Evolutionary conservation across 2,888 invertebrate genomes (phyloP).

Genomic region (Orthonychiurus folsomi): DNA sequence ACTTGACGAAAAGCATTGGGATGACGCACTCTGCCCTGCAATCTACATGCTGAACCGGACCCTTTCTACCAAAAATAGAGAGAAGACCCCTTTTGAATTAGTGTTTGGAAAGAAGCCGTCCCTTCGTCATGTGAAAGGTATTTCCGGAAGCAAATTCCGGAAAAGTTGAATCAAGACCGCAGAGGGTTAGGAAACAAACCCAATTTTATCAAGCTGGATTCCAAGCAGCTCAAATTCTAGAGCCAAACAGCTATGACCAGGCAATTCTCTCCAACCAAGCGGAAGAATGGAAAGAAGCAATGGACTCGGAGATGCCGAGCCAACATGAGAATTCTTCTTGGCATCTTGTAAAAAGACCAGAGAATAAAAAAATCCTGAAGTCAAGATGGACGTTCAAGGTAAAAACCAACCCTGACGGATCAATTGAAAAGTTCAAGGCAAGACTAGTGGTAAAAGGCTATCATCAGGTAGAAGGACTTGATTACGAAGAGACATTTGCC

Average conservation of each 20-base stretch:
- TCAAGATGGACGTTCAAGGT: conserved; percentile 7
- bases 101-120: conserved; percentile 36
- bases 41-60: conserved; percentile 42
- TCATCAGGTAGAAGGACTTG: conserved; percentile 5
- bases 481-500: conserved; percentile 10
- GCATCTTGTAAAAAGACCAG: not conserved
- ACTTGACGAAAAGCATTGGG: conserved; percentile 41
- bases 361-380: not conserved
- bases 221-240: not conserved
- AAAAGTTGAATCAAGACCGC: not conserved
- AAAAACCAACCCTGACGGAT: not conserved
- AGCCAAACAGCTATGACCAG: not conserved
- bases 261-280: not conserved
- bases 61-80: conserved; percentile 11
- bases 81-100: conserved; percentile 32
- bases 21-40: conserved; percentile 43
- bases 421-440: not conserved
- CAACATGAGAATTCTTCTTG: conserved; percentile 5
- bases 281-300: conserved; percentile 4
- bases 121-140: conserved; percentile 31
- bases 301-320: not conserved
- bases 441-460: conserved; percentile 6
- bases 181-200: not conserved
- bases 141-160: too few species aligned
- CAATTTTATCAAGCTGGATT: conserved; percentile 1